These are phyloP conservation scores for Tribolium castaneum DNA, from an alignment of 1,140 invertebrate genomes.

Conservation along the genomic window DNA sequence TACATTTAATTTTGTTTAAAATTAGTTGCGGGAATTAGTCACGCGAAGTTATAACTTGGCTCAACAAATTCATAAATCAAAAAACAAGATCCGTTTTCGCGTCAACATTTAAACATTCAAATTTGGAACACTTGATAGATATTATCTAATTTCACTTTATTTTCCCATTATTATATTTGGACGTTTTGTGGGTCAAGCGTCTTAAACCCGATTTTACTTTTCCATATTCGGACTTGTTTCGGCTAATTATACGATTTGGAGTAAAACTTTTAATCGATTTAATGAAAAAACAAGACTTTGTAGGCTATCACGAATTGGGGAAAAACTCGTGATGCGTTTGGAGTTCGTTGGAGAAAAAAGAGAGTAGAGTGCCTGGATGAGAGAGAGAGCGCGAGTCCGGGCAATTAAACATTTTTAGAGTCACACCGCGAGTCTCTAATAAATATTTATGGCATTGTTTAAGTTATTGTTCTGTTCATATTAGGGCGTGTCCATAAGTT, in stretches of 20 bases:
- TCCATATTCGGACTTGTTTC: not conserved
- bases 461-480: constrained; percentile 36
- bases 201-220: not conserved
- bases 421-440: constrained; percentile 27
- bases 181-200: not conserved
- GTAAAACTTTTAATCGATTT: not conserved
- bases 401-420: constrained; percentile 31
- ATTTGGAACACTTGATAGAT: not conserved
- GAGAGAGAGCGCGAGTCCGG: not conserved
- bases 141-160: not conserved
- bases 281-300: not conserved
- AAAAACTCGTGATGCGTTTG: too few species aligned
- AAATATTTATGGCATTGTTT: constrained; percentile 35
- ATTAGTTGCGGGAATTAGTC: constrained; percentile 15
- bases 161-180: not conserved
- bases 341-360: not conserved
- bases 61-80: constrained; percentile 2
- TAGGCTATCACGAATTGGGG: not conserved
- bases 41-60: constrained; percentile 2
- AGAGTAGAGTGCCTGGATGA: not conserved
- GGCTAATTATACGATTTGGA: not conserved
- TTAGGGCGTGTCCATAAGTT: constrained; percentile 34
- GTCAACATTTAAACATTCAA: not conserved
- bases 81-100: not conserved
- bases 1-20: constrained; percentile 21